These are phyloP conservation scores for Corythucha ciliata DNA, from an alignment of 2,888 invertebrate species.

Conservation along the genomic window DNA sequence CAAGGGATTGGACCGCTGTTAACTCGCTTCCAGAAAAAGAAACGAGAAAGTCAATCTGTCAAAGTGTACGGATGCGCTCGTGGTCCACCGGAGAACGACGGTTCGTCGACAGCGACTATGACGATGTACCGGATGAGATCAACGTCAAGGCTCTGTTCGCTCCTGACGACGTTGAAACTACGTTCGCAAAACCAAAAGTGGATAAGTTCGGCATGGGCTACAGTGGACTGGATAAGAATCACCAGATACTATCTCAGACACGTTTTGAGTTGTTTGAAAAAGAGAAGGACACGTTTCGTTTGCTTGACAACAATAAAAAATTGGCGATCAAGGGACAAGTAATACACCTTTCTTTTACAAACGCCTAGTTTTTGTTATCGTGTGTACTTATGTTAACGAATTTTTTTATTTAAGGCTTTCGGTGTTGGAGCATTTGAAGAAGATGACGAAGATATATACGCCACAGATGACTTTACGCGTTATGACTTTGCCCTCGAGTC, in stretches of 20 bases:
- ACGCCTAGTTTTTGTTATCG: too few relatives aligned
- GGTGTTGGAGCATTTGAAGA: constrained; percentile 96
- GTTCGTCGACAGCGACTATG: too few relatives aligned
- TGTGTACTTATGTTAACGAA: too few relatives aligned
- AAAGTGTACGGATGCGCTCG: constrained; percentile 41
- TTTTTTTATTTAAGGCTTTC: too few relatives aligned
- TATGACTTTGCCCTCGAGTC: constrained; percentile 73
- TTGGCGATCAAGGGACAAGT: constrained; percentile 45
- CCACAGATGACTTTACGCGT: constrained; percentile 76
- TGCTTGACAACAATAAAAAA: constrained; percentile 53
- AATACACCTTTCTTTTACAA: too few relatives aligned
- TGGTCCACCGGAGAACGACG: too few relatives aligned
- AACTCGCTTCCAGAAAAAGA: constrained; percentile 41
- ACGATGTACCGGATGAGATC: too few relatives aligned
- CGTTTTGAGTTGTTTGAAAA: constrained; percentile 35
- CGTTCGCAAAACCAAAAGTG: constrained; percentile 61
- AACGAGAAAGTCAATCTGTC: neutral
- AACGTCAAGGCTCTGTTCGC: constrained; percentile 46
- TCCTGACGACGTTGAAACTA: constrained; percentile 71
- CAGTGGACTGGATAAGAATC: constrained; percentile 57
- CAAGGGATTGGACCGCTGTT: constrained; percentile 67
- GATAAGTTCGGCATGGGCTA: constrained; percentile 75
- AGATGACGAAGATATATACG: constrained; percentile 90
- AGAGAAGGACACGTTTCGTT: constrained; percentile 28
- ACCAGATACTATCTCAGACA: too few relatives aligned